Evolutionary conservation across 2,113 vertebrate species (phyloP), one percentile per base, ranked within the genome.

Genomic region (Psammodynastes pulverulentus): DNA sequence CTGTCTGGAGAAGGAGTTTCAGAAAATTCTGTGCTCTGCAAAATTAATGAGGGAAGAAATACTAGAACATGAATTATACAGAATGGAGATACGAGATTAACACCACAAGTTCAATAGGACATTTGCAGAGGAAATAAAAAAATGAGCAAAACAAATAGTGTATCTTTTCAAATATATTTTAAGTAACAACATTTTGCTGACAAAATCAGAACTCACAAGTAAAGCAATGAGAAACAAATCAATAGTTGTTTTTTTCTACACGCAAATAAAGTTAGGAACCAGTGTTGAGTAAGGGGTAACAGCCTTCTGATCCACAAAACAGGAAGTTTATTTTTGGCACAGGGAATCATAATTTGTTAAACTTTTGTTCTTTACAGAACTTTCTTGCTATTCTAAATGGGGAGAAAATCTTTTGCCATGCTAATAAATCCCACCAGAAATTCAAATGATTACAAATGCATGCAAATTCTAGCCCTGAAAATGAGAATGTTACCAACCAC

Each of bases 1-100:
- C 98, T 99, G 96, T 99, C 99, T 43, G 99, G 99, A 96, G 99
- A 99, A 9, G 99, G 99, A 0, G 99, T 99, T 97, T 99, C 99
- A 0, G 99, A 99, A 95, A 99, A 99, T 95, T 99, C 99, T 2
- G 99, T 99, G 93, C 97, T 99, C 99, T 99, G 90, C 1, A 93
- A 96, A 34, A 96, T 51, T 92, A 95, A 21, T 26, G 90, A 26
- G 94, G 94, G 51, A 26, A 13, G 94, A 19, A 67, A 67, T 67
- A 67, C 12, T 67, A 79, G 17, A 79, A 39, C 15, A 79, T 79
- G 34, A 79, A 79, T 79, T 19, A 79, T 79, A 39, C 34, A 39
- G 67, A 79, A 79, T 79, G 34, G 67, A 79, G 34, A 39, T 79
- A 39, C 0, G 7, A 79, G 34, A 39, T 79, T 79, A 79, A 79